Base-by-base conservation (phyloP, 2,888 invertebrate genomes). In the Caenorhabditis wallacei region DNA sequence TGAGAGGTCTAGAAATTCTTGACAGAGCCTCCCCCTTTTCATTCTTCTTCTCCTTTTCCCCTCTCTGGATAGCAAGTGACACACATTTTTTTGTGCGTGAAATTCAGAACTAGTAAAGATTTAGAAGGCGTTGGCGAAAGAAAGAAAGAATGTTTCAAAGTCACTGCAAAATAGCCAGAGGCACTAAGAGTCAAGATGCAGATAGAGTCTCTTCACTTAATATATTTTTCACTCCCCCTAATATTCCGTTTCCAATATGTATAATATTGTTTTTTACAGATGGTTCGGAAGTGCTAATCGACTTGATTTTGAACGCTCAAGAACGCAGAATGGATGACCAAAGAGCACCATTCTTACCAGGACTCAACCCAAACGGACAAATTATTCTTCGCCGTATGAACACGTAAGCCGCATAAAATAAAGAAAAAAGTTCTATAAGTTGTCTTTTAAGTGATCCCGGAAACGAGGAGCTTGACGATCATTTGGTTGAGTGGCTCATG, bases 231-330 rank as follows among this genome's bases (percentile, higher is more conserved):
- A 57, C 57, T 57, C 43, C 43, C n/a, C 8, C 51, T 40, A 22
- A 20, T 16, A 18, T 51, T 43, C 37, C 22, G 22, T 46, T 53
- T 51, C 20, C n/a, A 16, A 54, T 40, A 22, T 11, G 2, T 53
- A 11, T 13, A 53, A 24, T 24, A 1, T 11, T 26, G 24, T 35
- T 2, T 54, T 30, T 84, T 87, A 8, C 80, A 88, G 88, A 88
- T 66, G 85, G 85, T 53, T 89, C 89, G 22, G 89, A 90, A 46
- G 87, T 87, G 11, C 80, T 89, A 61, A 84, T 89, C 51, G 89
- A 90, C 84, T 70, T 84, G 54, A 72, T 88, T 35, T 72, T 88
- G 70, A 81, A 84, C 54, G 88, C 85, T 30, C 88, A 88, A 75
- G 84, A 76, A 64, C 74, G 87, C 16, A 72, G 85, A 83, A 85